Percentiles rank a stretch among this genome's conserved stretches.
Evolutionary conservation across 2,113 vertebrate genomes (phyloP).

Genomic region (Psittacus erithacus): DNA sequence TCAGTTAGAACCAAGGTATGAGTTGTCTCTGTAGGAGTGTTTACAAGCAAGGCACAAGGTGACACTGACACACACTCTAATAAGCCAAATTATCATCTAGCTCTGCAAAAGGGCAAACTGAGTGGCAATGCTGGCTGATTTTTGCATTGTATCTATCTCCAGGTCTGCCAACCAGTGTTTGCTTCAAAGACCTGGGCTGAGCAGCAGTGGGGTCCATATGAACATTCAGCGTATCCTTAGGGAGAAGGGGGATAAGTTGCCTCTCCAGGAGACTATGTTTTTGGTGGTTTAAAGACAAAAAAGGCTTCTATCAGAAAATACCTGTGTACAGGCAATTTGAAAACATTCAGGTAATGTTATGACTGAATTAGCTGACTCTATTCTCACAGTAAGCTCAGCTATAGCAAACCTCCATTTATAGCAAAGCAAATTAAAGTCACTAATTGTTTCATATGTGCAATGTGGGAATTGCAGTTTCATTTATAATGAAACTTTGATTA

Average conservation of each 20-base stretch:
- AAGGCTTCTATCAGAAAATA: background rate
- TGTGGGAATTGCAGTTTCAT: slow-evolving; percentile 58
- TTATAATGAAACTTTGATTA: slow-evolving; percentile 64
- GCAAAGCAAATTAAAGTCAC: slow-evolving; percentile 36
- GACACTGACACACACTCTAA: slow-evolving; percentile 7
- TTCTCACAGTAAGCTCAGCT: background rate
- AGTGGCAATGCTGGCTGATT: background rate
- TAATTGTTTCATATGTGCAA: slow-evolving; percentile 65
- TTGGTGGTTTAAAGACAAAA: background rate
- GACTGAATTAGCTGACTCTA: background rate
- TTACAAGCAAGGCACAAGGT: background rate
- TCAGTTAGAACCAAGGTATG: background rate
- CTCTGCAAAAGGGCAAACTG: background rate
- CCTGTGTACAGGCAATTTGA: background rate
- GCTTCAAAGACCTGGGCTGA: background rate
- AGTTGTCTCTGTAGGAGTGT: slow-evolving; percentile 42
- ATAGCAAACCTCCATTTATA: background rate
- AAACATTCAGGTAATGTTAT: background rate
- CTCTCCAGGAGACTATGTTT: background rate
- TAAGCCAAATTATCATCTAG: background rate
- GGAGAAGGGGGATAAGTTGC: background rate
- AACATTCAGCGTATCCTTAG: background rate
- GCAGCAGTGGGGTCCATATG: fast-evolving
- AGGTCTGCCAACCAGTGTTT: background rate
- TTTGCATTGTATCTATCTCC: background rate